Percentiles rank a stretch among this genome's conserved stretches.
These are phyloP conservation scores for Masticophis lateralis DNA, from an alignment of 2,797 vertebrate genomes.

Conservation along the genomic window DNA sequence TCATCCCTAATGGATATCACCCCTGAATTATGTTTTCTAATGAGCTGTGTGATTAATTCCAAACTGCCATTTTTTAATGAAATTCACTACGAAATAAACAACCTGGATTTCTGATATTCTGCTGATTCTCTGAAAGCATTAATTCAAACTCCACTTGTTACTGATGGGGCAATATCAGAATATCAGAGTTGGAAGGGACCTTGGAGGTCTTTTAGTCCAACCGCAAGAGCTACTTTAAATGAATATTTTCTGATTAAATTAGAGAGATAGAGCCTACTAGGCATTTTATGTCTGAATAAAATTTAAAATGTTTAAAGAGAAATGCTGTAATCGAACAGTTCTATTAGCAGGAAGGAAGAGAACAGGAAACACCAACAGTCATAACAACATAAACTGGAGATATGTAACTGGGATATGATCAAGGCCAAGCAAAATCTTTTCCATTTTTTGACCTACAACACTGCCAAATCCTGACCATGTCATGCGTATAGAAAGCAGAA, in stretches of 20 bases:
- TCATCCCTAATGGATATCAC: slow-evolving; percentile 54
- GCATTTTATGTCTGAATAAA: slow-evolving; percentile 51
- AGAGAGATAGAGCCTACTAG: slow-evolving; percentile 59
- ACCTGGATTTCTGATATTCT: background rate
- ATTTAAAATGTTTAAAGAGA: slow-evolving; percentile 48
- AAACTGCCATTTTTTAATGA: slow-evolving; percentile 3
- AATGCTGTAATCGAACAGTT: slow-evolving; percentile 62
- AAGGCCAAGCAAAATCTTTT: slow-evolving; percentile 71
- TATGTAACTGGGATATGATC: slow-evolving; percentile 76
- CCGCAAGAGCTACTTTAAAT: background rate
- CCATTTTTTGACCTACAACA: slow-evolving; percentile 72
- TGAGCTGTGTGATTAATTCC: background rate
- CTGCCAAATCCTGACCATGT: slow-evolving; percentile 76
- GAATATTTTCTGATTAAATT: slow-evolving; percentile 50
- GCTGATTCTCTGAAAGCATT: background rate
- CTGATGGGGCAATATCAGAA: background rate
- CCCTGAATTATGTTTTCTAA: slow-evolving; percentile 14
- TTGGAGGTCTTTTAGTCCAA: background rate
- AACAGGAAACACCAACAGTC: slow-evolving; percentile 73
- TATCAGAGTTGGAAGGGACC: background rate
- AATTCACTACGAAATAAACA: background rate
- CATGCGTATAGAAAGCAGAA: slow-evolving; percentile 74
- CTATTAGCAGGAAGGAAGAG: slow-evolving; percentile 70
- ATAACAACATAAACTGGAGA: slow-evolving; percentile 77
- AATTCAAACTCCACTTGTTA: background rate